Evolutionary conservation across 2,888 invertebrate species (phyloP), one percentile per base, ranked within the genome.

Genomic region (Periphyllus acericola): DNA sequence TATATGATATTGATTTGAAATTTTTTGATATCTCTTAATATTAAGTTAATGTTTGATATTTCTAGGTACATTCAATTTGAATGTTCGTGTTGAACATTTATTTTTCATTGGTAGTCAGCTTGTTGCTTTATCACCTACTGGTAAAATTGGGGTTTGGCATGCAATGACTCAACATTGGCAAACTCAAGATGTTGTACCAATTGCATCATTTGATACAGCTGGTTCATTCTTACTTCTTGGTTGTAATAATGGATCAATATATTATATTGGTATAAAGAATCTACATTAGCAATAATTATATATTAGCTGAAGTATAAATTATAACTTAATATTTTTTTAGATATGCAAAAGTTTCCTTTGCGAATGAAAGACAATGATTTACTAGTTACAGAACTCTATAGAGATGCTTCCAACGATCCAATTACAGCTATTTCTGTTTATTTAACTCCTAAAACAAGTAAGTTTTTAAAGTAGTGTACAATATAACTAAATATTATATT

Each of bases 151-250:
- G 1, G 99, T 99, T n/a, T 99, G 99, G 99, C 99, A 99, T 92
- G 97, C 98, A 0, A 98, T 98, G 95, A 98, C 98, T 0, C 98
- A 98, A 91, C 98, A 99, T 92, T 99, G 99, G 98, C 99, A 99
- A 93, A 96, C 97, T 74, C 98, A 98, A 91, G 98, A 99, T 92
- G 96, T 99, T 25, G 96, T 98, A 32, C 97, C 98, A 3, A 97
- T 99, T 89, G 95, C 98, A 17, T 98, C 98, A 0, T 98, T 98
- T 91, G 99, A 99, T 92, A 98, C 98, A 0, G 99, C 99, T 36
- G 99, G 99, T 0, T 98, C 98, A 0, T 98, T 99, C 91, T 93
- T 99, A 3, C 92, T 99, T 66, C 93, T 99, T 0, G 99, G 99
- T 1, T 98, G 99, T 90, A 97, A 97, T 90, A 98, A 98, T 91